Conservation (phyloP, 2,888 invertebrate species). For the Slavum lentiscoides region DNA sequence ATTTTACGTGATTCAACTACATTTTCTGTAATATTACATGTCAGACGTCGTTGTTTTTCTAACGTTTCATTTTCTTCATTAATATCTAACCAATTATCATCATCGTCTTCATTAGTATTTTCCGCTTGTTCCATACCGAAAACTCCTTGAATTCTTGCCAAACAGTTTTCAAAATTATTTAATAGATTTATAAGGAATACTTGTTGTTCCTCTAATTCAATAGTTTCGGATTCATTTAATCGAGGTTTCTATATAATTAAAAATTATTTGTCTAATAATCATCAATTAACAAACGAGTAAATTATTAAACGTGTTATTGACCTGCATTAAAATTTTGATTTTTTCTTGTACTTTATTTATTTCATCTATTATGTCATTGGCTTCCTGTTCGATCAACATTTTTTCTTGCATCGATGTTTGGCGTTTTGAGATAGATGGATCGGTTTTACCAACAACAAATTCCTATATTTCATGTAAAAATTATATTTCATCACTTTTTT, state of each 20-base stretch:
- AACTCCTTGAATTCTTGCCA: constrained; percentile 8
- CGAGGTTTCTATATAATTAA: constrained; percentile 20
- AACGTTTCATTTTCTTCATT: neutral
- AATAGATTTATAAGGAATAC: neutral
- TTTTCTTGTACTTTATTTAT: constrained; percentile 24
- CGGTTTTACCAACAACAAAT: constrained; percentile 31
- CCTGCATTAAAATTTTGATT: constrained; percentile 24
- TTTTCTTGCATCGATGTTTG: neutral
- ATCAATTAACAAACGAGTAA: no score
- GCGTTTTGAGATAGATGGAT: neutral
- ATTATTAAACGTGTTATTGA: neutral
- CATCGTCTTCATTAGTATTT: neutral
- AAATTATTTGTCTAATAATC: neutral
- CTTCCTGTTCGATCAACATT: constrained; percentile 17
- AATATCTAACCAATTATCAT: neutral
- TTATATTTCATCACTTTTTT: no score
- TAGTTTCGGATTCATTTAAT: neutral
- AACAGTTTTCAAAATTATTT: constrained; percentile 22
- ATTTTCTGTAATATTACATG: neutral
- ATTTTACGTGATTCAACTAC: neutral
- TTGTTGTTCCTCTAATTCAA: constrained; percentile 11
- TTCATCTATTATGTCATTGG: constrained; percentile 29
- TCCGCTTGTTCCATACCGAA: neutral
- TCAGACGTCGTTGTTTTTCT: neutral
- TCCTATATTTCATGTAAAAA: neutral